Evolutionary conservation across 2,113 vertebrate species (phyloP).

Genomic region (Solenodon paradoxus): DNA sequence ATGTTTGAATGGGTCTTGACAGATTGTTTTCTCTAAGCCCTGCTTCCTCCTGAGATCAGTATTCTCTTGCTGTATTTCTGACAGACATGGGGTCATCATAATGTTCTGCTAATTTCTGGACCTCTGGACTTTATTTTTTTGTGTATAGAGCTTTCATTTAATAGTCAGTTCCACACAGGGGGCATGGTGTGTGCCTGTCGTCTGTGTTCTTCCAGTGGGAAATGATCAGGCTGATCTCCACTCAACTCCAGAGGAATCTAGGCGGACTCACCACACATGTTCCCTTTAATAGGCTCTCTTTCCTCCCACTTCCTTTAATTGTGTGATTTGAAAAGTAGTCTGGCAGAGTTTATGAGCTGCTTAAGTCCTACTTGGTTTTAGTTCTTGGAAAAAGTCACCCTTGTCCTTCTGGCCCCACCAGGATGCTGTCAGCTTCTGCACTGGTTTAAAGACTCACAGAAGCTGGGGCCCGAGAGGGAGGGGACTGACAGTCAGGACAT

Average conservation of each 20-base stretch:
- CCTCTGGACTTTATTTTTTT: not conserved
- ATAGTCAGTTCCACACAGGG: slow-evolving; percentile 1
- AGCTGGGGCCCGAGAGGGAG: not conserved
- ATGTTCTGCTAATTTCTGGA: slow-evolving; percentile 9
- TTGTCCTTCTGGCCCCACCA: not conserved
- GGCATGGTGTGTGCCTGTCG: not conserved
- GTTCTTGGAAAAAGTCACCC: slow-evolving; percentile 7
- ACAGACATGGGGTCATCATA: not conserved
- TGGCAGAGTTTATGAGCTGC: not conserved
- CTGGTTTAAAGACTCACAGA: not conserved
- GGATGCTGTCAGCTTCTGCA: not conserved
- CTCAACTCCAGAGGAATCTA: not conserved
- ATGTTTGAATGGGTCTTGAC: not conserved
- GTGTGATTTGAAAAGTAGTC: not conserved
- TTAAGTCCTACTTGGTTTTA: not conserved
- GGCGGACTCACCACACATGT: not conserved
- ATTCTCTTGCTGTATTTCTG: slow-evolving; percentile 1
- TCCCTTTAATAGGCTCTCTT: not conserved
- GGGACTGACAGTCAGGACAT: not conserved
- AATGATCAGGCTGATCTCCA: not conserved
- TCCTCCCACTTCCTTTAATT: slow-evolving; percentile 4
- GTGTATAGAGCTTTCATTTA: slow-evolving; percentile 13
- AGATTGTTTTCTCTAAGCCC: not conserved
- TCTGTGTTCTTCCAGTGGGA: not conserved
- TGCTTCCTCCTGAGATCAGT: not conserved